Evolutionary conservation across 2,113 vertebrate species (phyloP), one percentile per base, ranked within the genome.

Genomic region (Galbula dea): DNA sequence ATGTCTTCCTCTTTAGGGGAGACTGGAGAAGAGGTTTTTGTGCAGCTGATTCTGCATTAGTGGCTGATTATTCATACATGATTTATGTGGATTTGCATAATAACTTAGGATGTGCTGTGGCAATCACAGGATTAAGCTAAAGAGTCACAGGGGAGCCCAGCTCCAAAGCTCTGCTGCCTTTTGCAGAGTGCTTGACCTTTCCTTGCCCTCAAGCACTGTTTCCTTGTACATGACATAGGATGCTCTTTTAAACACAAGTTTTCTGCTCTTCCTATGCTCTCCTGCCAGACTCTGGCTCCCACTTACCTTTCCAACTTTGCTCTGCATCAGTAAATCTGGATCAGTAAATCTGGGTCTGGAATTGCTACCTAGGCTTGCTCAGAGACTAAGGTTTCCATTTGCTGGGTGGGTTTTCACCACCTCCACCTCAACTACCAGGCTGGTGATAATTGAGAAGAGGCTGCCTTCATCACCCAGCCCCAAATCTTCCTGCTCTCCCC

Each of bases 291-390:
- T 24, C 13, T 10, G 46, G 37, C 55, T 3, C n/a, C n/a, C n/a
- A 1, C 49, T 36, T 7, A 9, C 43, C 34, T 30, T 41, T 2
- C 36, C 16, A 3, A 0, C 15, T 19, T 65, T 4, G 2, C 37
- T 24, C 0, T 15, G 30, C n/a, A 51, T 49, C 41, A 12, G 0
- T 16, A 0, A 1, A 8, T 82, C 12, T 36, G 7, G n/a, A 51
- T 49, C 41, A 12, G 0, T 16, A 0, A 1, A 8, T 82, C 12
- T 36, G 14, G 43, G 39, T 6, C n/a, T 23, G 27, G 12, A 17
- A 77, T 57, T 83, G 59, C 43, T 51, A 0, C 12, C 59, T 45
- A 26, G 55, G 15, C 7, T 52, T 65, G 7, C 73, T 77, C 17
- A 12, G 55, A 62, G 73, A 84, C 41, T 7, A 10, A 24, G 8